A percentile compares a stretch with the other conserved stretches of the same genome.
These are phyloP conservation scores for Drosophila willistoni DNA, from an alignment of 1,140 invertebrate genomes.

Conservation along the genomic window DNA sequence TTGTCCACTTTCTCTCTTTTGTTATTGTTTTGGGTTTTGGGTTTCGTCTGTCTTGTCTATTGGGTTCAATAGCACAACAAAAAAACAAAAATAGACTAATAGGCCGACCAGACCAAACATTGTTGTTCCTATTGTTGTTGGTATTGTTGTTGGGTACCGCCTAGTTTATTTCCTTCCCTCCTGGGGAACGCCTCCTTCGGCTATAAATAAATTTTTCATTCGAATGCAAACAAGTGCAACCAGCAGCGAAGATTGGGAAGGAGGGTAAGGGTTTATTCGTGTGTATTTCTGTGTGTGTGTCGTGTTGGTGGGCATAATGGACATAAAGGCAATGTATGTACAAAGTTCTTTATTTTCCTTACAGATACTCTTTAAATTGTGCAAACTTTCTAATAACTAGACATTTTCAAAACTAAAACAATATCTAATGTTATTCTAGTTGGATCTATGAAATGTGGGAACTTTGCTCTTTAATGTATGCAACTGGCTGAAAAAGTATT, in stretches of 20 bases:
- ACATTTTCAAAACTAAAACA: too few species aligned
- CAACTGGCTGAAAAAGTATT: too few species aligned
- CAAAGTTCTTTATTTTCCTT: background rate
- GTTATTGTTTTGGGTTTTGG: slow-evolving; percentile 26
- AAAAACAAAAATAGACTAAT: slow-evolving; percentile 68
- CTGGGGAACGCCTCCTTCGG: background rate
- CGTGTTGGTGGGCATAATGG: slow-evolving; percentile 42
- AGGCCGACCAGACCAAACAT: slow-evolving; percentile 45
- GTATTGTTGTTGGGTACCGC: too few species aligned
- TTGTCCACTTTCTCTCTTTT: slow-evolving; percentile 50
- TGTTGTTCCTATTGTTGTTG: slow-evolving; percentile 13
- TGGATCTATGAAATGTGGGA: too few species aligned
- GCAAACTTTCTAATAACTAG: too few species aligned
- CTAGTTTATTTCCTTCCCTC: slow-evolving; percentile 22
- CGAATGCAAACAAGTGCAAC: slow-evolving; percentile 75
- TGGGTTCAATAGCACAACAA: slow-evolving; percentile 73
- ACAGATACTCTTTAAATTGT: background rate
- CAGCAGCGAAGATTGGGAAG: background rate
- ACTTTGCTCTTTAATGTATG: too few species aligned
- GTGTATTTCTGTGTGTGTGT: background rate
- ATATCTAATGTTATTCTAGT: too few species aligned
- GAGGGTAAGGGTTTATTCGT: too few species aligned
- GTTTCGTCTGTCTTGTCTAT: slow-evolving; percentile 29
- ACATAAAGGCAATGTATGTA: slow-evolving; percentile 51
- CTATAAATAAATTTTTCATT: slow-evolving; percentile 70